Conservation (phyloP, 2,888 invertebrate genomes). For the Hetaerina titia region DNA sequence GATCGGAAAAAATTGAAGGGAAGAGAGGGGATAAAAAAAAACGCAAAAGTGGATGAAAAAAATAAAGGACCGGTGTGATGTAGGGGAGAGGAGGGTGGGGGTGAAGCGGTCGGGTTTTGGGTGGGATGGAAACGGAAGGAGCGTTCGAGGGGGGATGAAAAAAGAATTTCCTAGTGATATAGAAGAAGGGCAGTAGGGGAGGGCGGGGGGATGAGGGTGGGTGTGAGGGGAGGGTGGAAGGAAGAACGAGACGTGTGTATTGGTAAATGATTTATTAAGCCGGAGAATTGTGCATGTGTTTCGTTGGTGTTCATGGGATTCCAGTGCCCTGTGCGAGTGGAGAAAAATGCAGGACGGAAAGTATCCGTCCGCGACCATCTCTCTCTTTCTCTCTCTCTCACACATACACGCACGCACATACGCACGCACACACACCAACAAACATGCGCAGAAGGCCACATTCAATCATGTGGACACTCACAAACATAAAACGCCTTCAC, state of each 20-base stretch:
- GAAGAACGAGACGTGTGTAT: conserved; percentile 1
- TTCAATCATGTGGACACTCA: not conserved
- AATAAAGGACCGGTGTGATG: conserved; percentile 38
- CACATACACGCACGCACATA: too few relatives aligned
- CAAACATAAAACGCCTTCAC: not conserved
- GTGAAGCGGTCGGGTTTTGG: not conserved
- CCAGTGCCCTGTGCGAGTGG: too few relatives aligned
- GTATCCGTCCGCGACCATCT: too few relatives aligned
- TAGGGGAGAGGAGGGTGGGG: not conserved
- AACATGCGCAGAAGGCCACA: not conserved
- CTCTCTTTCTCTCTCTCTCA: not conserved
- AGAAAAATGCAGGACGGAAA: not conserved
- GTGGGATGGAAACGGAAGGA: not conserved
- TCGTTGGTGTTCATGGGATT: not conserved
- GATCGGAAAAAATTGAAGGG: conserved; percentile 23
- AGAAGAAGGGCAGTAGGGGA: too few relatives aligned
- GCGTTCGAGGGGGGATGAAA: not conserved
- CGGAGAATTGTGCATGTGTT: not conserved
- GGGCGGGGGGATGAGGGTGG: too few relatives aligned
- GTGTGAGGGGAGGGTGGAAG: too few relatives aligned
- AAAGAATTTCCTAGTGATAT: not conserved
- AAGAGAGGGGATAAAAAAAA: not conserved
- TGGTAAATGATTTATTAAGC: conserved; percentile 60
- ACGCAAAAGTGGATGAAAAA: not conserved
- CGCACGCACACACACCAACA: not conserved